Conservation (phyloP, 2,888 invertebrate species). For the Drosophila robusta region DNA sequence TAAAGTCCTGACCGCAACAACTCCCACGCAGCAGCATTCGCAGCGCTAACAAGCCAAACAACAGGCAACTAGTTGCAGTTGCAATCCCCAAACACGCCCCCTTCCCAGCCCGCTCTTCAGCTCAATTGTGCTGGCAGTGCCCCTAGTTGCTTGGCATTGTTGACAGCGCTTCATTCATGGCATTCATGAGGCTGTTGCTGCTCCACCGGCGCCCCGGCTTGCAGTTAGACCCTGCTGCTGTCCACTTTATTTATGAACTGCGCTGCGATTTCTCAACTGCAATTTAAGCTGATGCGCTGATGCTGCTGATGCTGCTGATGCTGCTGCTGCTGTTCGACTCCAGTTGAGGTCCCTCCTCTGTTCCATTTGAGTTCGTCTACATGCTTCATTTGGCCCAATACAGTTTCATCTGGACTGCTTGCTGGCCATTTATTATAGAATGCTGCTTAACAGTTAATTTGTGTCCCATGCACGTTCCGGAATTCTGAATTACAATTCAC, state of each 20-base stretch:
- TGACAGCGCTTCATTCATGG: constrained; percentile 75
- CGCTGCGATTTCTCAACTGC: constrained; percentile 72
- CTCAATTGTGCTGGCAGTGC: constrained; percentile 17
- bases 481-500: constrained; percentile 60
- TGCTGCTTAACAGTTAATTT: constrained; percentile 62
- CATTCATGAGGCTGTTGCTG: constrained; percentile 56
- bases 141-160: constrained; percentile 63
- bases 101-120: not conserved
- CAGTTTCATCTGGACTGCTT: constrained; percentile 29
- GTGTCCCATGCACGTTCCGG: constrained; percentile 58
- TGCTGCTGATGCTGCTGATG: constrained; percentile 29
- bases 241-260: constrained; percentile 70
- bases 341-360: constrained; percentile 6
- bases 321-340: constrained; percentile 16
- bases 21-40: constrained; percentile 26
- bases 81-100: constrained; percentile 7
- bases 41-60: constrained; percentile 64
- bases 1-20: constrained; percentile 42
- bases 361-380: constrained; percentile 25
- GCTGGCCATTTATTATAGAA: constrained; percentile 33
- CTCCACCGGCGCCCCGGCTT: not conserved
- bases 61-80: constrained; percentile 52
- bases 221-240: constrained; percentile 20
- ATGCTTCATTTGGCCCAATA: constrained; percentile 35
- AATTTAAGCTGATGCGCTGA: constrained; percentile 54